These are phyloP conservation scores for Alentia gelatinosa DNA, from an alignment of 2,888 invertebrate species.

Conservation along the genomic window DNA sequence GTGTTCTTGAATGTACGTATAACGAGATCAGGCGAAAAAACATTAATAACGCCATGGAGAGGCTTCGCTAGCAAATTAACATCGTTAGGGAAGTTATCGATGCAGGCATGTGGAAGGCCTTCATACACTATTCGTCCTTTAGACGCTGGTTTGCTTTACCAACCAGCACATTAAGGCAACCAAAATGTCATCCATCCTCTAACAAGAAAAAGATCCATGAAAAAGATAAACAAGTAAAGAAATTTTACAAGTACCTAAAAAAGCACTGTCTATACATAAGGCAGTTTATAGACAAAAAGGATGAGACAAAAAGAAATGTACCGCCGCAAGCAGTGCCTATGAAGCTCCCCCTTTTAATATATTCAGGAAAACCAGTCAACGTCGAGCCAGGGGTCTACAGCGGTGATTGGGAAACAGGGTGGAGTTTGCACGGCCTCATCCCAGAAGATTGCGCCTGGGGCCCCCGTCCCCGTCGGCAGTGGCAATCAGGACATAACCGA, in stretches of 20 bases:
- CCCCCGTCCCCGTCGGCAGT: neutral
- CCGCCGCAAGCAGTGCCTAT: too few relatives aligned
- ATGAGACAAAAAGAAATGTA: too few relatives aligned
- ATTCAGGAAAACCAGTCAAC: neutral
- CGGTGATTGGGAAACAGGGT: slow-evolving; percentile 15
- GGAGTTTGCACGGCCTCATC: neutral
- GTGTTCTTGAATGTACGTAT: neutral
- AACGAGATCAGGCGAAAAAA: slow-evolving; percentile 11
- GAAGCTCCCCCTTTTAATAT: neutral
- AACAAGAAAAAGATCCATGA: too few relatives aligned
- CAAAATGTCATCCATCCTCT: neutral
- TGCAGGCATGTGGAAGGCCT: neutral
- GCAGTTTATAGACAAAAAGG: too few relatives aligned
- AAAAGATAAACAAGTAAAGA: neutral
- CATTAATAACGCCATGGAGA: slow-evolving; percentile 6
- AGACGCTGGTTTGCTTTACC: neutral
- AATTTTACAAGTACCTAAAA: too few relatives aligned
- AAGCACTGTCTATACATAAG: too few relatives aligned
- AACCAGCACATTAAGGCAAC: neutral
- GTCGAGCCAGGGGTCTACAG: neutral
- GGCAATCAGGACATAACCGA: slow-evolving; percentile 41
- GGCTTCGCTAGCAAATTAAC: slow-evolving; percentile 11
- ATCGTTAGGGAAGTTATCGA: slow-evolving; percentile 18
- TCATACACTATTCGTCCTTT: neutral
- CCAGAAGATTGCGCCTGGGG: slow-evolving; percentile 13